Conservation (phyloP, 2,888 invertebrate genomes). For the Heliconius erato region DNA sequence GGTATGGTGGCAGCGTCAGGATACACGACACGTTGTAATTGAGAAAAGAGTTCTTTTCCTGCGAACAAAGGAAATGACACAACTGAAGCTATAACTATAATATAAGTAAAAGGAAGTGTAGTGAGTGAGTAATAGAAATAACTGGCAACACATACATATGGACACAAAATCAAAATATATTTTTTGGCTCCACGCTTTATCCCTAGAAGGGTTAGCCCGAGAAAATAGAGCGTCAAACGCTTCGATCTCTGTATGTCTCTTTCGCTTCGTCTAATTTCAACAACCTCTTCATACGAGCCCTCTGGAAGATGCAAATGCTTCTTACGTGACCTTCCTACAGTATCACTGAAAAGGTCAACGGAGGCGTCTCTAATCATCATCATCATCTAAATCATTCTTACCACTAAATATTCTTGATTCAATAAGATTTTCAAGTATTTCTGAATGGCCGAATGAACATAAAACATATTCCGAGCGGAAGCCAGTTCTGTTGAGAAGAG, state of each 20-base stretch:
- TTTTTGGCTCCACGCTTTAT: not conserved
- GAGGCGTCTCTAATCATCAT: too few relatives aligned
- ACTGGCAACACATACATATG: not conserved
- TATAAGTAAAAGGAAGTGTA: too few relatives aligned
- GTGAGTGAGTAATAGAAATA: not conserved
- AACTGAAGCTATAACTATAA: too few relatives aligned
- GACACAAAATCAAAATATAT: not conserved
- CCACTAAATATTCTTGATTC: not conserved
- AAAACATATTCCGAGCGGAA: not conserved
- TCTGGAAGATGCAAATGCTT: too few relatives aligned
- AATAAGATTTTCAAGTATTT: not conserved
- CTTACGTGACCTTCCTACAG: too few relatives aligned
- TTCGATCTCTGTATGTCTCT: not conserved
- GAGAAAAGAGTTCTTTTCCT: conserved; percentile 98
- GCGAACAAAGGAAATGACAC: conserved; percentile 70
- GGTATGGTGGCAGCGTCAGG: conserved; percentile 97
- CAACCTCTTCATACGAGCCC: not conserved
- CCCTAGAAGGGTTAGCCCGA: not conserved
- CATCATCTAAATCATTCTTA: not conserved
- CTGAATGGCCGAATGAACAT: not conserved
- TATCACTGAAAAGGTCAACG: too few relatives aligned
- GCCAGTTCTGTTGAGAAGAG: not conserved
- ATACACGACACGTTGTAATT: conserved; percentile 99
- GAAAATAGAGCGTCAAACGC: not conserved
- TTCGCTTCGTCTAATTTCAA: not conserved